Evolutionary conservation across 2,113 vertebrate genomes (phyloP), one percentile per base, ranked within the genome.

Genomic region (Thunnus maccoyii): DNA sequence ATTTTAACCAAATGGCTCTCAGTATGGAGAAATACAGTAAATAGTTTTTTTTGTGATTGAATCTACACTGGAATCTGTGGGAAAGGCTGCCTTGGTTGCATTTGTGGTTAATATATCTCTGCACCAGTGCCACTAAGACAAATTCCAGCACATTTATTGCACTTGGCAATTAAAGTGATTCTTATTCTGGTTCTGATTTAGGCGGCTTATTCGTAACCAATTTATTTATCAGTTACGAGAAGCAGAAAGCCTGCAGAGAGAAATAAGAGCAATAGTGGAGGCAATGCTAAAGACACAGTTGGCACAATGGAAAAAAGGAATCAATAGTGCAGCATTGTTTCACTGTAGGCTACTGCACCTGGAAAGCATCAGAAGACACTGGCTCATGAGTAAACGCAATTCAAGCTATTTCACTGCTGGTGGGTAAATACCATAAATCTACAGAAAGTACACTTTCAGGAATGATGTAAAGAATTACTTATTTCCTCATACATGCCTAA

Each of bases 271-370:
- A 63, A 58, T 13, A 47, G 60, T 76, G 51, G 76, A 83, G 63
- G 63, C 71, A 27, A 56, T 48, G 80, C 72, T 88, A 64, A 76
- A 82, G 73, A 89, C 77, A 58, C 72, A 66, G 69, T 82, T 82
- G 73, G 75, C 61, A 41, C 68, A 68, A 70, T 84, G 82, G 78
- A 82, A 82, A 82, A 80, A 72, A 52, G 18, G 72, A 89, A 92
- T 92, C 90, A 86, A 91, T 90, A 91, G 78, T 51, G 78, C 75
- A 75, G 84, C 76, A 25, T 77, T 86, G 71, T 91, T 92, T 87
- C 75, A 84, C 87, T 88, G 81, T 84, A 86, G 90, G 85, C 87
- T 82, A 60, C 54, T 69, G 82, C 80, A 91, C 80, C 86, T 90
- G 89, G 83, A 87, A 68, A 62, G 46, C 64, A 77, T 78, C 78